phyloP scores from a whole-genome alignment of 2,888 invertebrate genomes.

The Cephus rjabovi region DNA sequence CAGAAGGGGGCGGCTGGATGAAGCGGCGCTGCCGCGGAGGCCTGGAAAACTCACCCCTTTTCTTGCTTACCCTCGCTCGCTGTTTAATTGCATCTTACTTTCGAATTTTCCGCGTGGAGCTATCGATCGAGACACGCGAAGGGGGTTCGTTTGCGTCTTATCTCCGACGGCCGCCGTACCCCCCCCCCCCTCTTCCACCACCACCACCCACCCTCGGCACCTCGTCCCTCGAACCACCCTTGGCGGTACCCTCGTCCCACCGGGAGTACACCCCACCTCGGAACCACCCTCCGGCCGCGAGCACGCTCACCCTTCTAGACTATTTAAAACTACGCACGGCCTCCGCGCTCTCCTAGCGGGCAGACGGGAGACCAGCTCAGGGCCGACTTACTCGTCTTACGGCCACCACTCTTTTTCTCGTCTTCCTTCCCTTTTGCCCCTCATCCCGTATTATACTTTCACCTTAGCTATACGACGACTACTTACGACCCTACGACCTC shows the following conservation, averaged over 20 bases:
- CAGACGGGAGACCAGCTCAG: slow-evolving; percentile 32
- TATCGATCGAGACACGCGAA: slow-evolving; percentile 65
- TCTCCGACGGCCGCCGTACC: slow-evolving; percentile 60
- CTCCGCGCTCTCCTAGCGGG: slow-evolving; percentile 24
- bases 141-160: slow-evolving; percentile 66
- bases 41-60: slow-evolving; percentile 67
- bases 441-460: neutral
- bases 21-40: slow-evolving; percentile 31
- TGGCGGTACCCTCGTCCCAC: slow-evolving; percentile 24
- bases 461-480: neutral
- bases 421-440: neutral
- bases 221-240: slow-evolving; percentile 21
- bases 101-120: slow-evolving; percentile 67
- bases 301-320: slow-evolving; percentile 53
- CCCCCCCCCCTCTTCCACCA: slow-evolving; percentile 11
- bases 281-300: slow-evolving; percentile 13
- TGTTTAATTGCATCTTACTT: slow-evolving; percentile 68
- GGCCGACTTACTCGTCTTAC: slow-evolving; percentile 55
- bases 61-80: slow-evolving; percentile 66
- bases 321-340: slow-evolving; percentile 65
- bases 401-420: slow-evolving; percentile 14
- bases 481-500: neutral
- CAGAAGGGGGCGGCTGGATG: slow-evolving; percentile 27
- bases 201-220: slow-evolving; percentile 15
- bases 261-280: slow-evolving; percentile 5